Evolutionary conservation across 2,113 vertebrate genomes (phyloP), one percentile per base, ranked within the genome.

Genomic region (Mugil cephalus): DNA sequence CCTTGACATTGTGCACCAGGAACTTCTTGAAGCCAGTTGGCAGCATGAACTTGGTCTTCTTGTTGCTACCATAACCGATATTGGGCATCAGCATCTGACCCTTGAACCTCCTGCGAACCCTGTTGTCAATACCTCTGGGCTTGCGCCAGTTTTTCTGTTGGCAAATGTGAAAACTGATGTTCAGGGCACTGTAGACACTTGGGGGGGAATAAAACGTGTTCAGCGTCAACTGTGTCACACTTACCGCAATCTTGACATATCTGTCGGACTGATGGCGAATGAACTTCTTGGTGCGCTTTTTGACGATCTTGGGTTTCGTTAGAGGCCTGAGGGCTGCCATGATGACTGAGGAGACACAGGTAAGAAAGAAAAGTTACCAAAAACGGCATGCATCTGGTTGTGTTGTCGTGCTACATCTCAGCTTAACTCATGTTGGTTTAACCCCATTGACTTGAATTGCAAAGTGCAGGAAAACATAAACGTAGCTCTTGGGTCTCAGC

Each of bases 71-170:
- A 0, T 99, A 99, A 90, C 98, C 98, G 0, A 99, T 99, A 89
- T 97, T 99, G 80, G 98, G 98, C 98, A 99, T 99, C 92, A 99
- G 75, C 91, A 99, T 97, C 93, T 99, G 98, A 0, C 97, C 98
- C 93, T 99, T 99, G 92, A 99, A 99, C 60, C 97, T 94, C 83
- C 98, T 94, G 76, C 97, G 96, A 4, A 99, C 98, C 82, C 97
- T 93, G 93, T 99, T 99, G 85, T 99, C 98, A 8, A 99, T 99
- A 68, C 98, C 98, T 77, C 97, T 96, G 14, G 98, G 98, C 47
- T 99, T 99, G 36, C 98, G 95, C 98, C 98, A 99, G 94, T 98
- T 99, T 76, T 93, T 91, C 94, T 95, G 79, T 53, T 24, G 21
- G 13, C 1, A 63, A 1, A 58, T 7, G 10, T 4, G 0, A n/a